Evolutionary conservation across 2,113 vertebrate genomes (phyloP).

Genomic region (Scomber scombrus): DNA sequence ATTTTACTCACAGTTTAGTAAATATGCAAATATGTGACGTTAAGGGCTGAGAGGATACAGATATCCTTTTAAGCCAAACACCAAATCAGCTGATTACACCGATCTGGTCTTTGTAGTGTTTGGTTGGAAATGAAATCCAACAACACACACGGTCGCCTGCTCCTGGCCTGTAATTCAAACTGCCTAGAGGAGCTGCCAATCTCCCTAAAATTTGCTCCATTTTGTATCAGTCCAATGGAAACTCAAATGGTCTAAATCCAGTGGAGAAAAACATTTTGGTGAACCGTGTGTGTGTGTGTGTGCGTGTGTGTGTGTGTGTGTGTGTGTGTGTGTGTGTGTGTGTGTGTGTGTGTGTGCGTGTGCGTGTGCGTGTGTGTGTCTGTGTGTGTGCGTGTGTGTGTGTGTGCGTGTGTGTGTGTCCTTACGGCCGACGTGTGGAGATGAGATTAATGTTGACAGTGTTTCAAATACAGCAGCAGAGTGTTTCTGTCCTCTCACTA

Average conservation of each 20-base stretch:
- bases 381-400: conserved; percentile 5
- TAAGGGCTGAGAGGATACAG: not conserved
- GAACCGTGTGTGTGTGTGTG: not conserved
- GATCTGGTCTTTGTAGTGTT: conserved; percentile 36
- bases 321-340: conserved; percentile 1
- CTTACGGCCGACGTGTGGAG: conserved; percentile 4
- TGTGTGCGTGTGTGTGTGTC: not conserved
- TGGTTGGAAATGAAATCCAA: conserved; percentile 22
- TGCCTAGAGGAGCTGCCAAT: conserved; percentile 24
- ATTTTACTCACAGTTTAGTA: conserved; percentile 2
- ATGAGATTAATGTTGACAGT: conserved; percentile 55
- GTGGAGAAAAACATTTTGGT: conserved; percentile 47
- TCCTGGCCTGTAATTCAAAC: conserved; percentile 9
- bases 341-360: conserved; percentile 4
- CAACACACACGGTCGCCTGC: not conserved
- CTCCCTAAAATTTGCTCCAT: conserved; percentile 9
- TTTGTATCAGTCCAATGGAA: conserved; percentile 38
- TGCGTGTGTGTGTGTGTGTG: not conserved
- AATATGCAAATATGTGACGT: not conserved
- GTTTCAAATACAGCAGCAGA: conserved; percentile 51
- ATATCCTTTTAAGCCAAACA: conserved; percentile 4
- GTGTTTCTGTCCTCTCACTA: conserved; percentile 24
- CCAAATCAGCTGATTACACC: conserved; percentile 23
- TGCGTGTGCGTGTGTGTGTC: not conserved
- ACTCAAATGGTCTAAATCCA: conserved; percentile 29